Evolutionary conservation across 1,140 invertebrate genomes (phyloP), one percentile per base, ranked within the genome.

Genomic region (Philopotamus ludificatus): DNA sequence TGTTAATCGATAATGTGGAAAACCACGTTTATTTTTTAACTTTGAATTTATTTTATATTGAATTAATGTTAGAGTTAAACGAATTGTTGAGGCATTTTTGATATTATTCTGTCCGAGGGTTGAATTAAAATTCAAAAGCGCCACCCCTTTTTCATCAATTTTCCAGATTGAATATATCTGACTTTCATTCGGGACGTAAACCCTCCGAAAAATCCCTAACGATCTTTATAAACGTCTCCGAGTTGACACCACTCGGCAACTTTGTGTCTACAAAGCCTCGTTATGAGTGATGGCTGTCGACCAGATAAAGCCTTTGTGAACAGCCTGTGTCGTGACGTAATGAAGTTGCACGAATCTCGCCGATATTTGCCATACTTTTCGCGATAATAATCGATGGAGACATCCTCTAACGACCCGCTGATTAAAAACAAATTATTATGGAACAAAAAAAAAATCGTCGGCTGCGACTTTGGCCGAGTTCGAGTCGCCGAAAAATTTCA

Each of bases 221-320:
- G 54, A 57, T 57, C 54, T 57, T 57, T 57, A 57, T 57, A 57
- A 57, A 57, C 34, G 54, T 57, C 54, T 26, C 42, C 42, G 39
- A 57, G 34, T 57, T 57, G 54, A 57, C 54, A 57, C 54, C 54
- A 57, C 54, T 57, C 42, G 34, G 42, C 54, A 57, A 57, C 54
- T 57, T 57, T 57, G 34, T 42, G 26, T 57, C 54, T 28, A 41
- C 54, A 39, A 15, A 41, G 54, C 34, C 54, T 57, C 42, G 42
- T 57, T 57, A 57, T 57, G 54, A 57, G 54, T 57, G 54, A 57
- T 28, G 34, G 28, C 54, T 57, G 54, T 57, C 54, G 28, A 34
- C 4, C 4, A 47, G 44, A 47, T 47, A 47, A 47, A 9, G 44
- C 44, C 44, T 20, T 47, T 34, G 28, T 34, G 28, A 34, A 20